A percentile compares a stretch with the other conserved stretches of the same genome.
Evolutionary conservation across 2,113 vertebrate genomes (phyloP).

Genomic region (Mellivora capensis): DNA sequence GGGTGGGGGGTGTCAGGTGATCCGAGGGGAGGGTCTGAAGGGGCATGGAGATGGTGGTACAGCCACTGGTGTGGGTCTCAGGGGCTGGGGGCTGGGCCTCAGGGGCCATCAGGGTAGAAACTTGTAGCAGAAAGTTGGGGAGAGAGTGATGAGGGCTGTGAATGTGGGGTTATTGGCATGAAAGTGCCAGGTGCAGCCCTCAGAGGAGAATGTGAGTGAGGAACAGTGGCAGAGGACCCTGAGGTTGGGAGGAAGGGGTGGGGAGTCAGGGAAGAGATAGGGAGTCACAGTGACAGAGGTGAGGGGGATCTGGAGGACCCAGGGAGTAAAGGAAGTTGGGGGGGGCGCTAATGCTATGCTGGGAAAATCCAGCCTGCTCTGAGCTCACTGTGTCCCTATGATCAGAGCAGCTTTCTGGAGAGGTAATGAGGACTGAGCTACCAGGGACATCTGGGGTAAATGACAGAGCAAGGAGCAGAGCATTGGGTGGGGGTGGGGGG

Average conservation of each 20-base stretch:
- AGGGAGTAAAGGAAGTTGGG: not conserved
- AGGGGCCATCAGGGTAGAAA: not conserved
- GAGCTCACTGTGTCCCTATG: accelerated
- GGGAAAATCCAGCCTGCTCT: not conserved
- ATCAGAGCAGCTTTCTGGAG: not conserved
- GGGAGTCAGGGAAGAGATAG: not conserved
- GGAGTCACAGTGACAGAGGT: not conserved
- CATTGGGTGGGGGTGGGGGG: not conserved
- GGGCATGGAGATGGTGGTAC: not conserved
- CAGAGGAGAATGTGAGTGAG: not conserved
- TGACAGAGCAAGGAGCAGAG: not conserved
- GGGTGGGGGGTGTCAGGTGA: not conserved
- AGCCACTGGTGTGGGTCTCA: too few species aligned
- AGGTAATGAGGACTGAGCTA: not conserved
- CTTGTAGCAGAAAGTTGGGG: not conserved
- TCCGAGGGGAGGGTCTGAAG: accelerated
- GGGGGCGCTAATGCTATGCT: not conserved
- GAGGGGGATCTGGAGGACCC: too few species aligned
- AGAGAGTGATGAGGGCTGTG: not conserved
- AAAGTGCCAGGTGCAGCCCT: not conserved
- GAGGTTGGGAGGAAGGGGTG: not conserved
- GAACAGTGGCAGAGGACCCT: not conserved
- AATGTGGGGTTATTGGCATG: too few species aligned
- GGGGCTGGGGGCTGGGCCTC: not conserved
- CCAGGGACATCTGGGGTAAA: not conserved